These are phyloP conservation scores for Scaptomyza polygonia DNA, from an alignment of 2,888 invertebrate species.

Conservation along the genomic window DNA sequence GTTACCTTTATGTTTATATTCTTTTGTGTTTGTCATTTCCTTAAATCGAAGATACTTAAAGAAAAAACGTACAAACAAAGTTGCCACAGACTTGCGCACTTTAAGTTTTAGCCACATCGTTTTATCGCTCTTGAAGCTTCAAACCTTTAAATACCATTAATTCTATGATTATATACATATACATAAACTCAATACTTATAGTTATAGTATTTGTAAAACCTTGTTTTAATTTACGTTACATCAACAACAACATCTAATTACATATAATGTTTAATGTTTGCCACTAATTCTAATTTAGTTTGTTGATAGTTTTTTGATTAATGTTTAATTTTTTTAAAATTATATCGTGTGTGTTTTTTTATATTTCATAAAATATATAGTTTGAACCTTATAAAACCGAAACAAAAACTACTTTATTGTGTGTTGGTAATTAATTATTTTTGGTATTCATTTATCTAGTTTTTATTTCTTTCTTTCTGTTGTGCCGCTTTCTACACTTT, in stretches of 20 bases:
- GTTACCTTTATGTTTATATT: constrained; percentile 22
- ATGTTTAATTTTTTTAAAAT: constrained; percentile 49
- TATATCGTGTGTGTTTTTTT: constrained; percentile 56
- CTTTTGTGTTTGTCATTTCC: constrained; percentile 38
- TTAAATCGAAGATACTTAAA: constrained; percentile 24
- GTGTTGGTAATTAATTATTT: constrained; percentile 70
- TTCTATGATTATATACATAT: constrained; percentile 31
- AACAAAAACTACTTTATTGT: constrained; percentile 65
- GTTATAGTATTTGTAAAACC: constrained; percentile 64
- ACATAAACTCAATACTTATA: constrained; percentile 28
- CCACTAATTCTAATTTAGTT: constrained; percentile 74
- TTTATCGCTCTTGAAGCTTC: constrained; percentile 41
- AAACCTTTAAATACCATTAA: constrained; percentile 32
- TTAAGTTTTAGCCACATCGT: constrained; percentile 48
- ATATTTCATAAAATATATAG: constrained; percentile 65
- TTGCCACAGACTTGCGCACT: constrained; percentile 73
- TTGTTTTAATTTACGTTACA: constrained; percentile 57
- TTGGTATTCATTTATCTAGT: constrained; percentile 56
- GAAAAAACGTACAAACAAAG: constrained; percentile 13
- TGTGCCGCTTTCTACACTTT: constrained; percentile 63
- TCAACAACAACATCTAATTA: constrained; percentile 29
- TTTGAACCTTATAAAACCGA: constrained; percentile 61
- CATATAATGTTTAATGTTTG: constrained; percentile 69
- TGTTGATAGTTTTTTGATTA: constrained; percentile 60
- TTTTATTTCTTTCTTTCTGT: constrained; percentile 48